Percentiles rank a stretch among this genome's conserved stretches.
Conservation (phyloP, 2,888 invertebrate genomes). For the Melanophora roralis region DNA sequence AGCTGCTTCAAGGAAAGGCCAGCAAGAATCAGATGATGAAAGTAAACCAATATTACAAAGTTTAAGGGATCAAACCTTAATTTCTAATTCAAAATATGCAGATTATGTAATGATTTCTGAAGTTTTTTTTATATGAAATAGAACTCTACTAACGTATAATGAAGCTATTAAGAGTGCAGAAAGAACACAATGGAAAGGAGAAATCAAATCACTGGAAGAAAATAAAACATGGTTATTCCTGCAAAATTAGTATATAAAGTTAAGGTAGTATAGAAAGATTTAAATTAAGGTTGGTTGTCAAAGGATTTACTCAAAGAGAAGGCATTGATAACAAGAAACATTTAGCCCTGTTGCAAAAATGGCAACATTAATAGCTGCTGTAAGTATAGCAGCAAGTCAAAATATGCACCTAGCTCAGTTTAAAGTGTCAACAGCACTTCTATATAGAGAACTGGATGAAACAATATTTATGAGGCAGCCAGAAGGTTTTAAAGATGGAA, state of each 20-base stretch:
- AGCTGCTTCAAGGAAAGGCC: too few relatives aligned
- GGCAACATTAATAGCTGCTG: conserved; percentile 42
- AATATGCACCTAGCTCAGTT: too few relatives aligned
- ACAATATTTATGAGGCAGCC: conserved; percentile 53
- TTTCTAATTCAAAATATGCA: conserved; percentile 3
- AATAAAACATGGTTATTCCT: neutral
- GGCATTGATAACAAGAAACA: conserved; percentile 56
- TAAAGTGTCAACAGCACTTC: conserved; percentile 7
- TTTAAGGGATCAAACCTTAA: neutral
- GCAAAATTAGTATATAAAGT: neutral
- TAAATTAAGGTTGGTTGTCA: neutral
- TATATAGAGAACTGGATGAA: conserved; percentile 43
- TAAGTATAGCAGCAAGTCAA: conserved; percentile 49
- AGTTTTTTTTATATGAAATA: neutral
- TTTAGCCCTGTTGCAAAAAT: conserved; percentile 59
- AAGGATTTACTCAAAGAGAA: conserved; percentile 61
- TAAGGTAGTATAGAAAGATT: neutral
- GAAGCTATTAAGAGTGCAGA: neutral
- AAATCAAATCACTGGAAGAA: neutral
- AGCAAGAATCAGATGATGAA: neutral
- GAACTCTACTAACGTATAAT: neutral
- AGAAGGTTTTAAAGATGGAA: conserved; percentile 47
- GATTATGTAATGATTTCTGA: neutral
- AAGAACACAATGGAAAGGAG: neutral
- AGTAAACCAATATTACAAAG: neutral